Evolutionary conservation across 2,888 invertebrate genomes (phyloP).

Genomic region (Choristoneura rosaceana): DNA sequence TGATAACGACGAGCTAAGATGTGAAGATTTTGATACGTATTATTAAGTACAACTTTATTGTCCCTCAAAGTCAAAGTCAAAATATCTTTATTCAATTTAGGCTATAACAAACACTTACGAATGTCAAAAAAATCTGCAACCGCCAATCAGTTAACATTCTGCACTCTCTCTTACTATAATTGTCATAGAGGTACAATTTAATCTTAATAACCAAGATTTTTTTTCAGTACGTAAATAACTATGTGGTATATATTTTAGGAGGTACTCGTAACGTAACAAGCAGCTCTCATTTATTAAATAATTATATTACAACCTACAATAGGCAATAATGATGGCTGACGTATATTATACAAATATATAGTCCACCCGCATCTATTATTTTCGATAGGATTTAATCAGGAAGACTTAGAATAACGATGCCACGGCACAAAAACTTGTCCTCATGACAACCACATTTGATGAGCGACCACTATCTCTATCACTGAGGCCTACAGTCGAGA

Average conservation of each 20-base stretch:
- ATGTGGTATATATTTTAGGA: neutral
- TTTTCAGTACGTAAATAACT: neutral
- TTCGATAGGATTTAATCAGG: constrained; percentile 26
- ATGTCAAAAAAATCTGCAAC: too few species aligned
- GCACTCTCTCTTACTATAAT: too few species aligned
- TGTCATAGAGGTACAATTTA: too few species aligned
- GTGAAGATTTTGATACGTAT: too few species aligned
- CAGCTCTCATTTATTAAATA: neutral
- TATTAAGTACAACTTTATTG: too few species aligned
- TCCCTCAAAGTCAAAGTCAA: too few species aligned
- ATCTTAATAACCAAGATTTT: neutral
- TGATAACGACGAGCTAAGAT: too few species aligned
- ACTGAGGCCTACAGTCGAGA: constrained; percentile 5
- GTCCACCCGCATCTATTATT: neutral
- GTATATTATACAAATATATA: too few species aligned
- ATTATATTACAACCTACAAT: neutral
- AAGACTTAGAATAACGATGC: constrained; percentile 35
- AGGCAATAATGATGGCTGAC: too few species aligned
- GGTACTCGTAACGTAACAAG: neutral
- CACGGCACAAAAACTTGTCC: constrained; percentile 27
- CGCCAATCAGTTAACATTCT: too few species aligned
- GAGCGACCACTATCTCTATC: constrained; percentile 14
- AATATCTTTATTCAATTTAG: too few species aligned
- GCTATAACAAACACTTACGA: too few species aligned
- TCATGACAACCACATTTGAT: neutral